These are phyloP conservation scores for Pseudomugil tenellus DNA, from an alignment of 2,797 vertebrate genomes.

Conservation along the genomic window DNA sequence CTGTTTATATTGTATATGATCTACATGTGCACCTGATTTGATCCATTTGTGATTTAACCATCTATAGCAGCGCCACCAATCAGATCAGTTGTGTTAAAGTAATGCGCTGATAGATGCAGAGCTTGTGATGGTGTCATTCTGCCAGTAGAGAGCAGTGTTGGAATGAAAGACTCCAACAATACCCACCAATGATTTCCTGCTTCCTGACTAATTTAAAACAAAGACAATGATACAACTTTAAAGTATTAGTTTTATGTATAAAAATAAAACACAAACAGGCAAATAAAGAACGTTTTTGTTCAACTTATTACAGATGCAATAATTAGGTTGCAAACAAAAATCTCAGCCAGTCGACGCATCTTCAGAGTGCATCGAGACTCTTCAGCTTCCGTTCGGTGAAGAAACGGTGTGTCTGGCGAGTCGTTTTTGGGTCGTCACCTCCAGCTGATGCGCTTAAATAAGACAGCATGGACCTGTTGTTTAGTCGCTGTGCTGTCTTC, in stretches of 20 bases:
- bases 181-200: background rate
- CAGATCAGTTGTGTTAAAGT: background rate
- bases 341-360: background rate
- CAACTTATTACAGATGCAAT: too few relatives aligned
- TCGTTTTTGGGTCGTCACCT: slow-evolving; percentile 24
- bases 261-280: slow-evolving; percentile 18
- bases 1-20: background rate
- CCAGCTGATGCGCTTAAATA: slow-evolving; percentile 75
- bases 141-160: slow-evolving; percentile 51
- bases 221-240: slow-evolving; percentile 7
- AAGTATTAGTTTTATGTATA: slow-evolving; percentile 30
- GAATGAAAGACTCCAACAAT: slow-evolving; percentile 18
- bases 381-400: slow-evolving; percentile 72
- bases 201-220: background rate
- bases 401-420: slow-evolving; percentile 67
- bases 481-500: slow-evolving; percentile 72
- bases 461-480: slow-evolving; percentile 79
- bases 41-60: background rate
- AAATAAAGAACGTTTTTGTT: slow-evolving; percentile 6
- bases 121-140: background rate
- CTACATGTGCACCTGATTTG: background rate
- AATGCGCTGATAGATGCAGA: background rate
- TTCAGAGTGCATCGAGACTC: slow-evolving; percentile 68
- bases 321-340: background rate
- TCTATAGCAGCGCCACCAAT: background rate